Evolutionary conservation across 2,888 invertebrate species (phyloP), one percentile per base, ranked within the genome.

Genomic region (Cistogaster globosa): DNA sequence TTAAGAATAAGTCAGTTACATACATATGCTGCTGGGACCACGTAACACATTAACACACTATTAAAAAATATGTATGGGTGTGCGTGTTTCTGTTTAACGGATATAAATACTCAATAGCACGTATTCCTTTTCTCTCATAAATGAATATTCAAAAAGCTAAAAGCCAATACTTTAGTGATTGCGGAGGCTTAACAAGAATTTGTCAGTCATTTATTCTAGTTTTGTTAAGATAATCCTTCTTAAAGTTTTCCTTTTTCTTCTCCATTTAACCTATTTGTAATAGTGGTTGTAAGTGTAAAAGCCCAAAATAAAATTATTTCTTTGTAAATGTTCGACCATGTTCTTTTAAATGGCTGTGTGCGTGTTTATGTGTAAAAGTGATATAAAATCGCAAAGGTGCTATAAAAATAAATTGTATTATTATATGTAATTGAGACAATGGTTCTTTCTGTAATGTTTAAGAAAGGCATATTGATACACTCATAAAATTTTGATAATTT

Each of bases 391-490:
- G 76, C 84, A 68, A 81, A 80, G 76, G 84, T 80, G 84, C 80
- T 62, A 80, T 84, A 81, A 84, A 84, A 84, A 76, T 84, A 84
- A 84, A 84, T 81, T 84, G 76, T n/a, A n/a, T n/a, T 84, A 57
- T 84, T 76, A 62, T 48, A 68, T 80, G 84, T 77, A 80, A 84
- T 81, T 80, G 84, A 84, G 80, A 72, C 84, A 76, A 77, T 57
- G 67, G 62, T 53, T 58, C 22, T 48, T 53, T 58, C 22, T 48
- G 57, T 72, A 55, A 26, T 51, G 32, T 62, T 72, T 48, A 16
- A 57, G 16, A 58, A 36, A 38, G 9, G n/a, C 16, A 26, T 5
- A 16, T 1, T 4, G 4, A 7, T 65, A 74, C 72, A 65, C 65
- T 65, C 62, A 45, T 7, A 32, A 42, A 77, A 75, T 55, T 53